Evolutionary conservation across 1,140 invertebrate genomes (phyloP), one percentile per base, ranked within the genome.

Genomic region (Apis laboriosa): DNA sequence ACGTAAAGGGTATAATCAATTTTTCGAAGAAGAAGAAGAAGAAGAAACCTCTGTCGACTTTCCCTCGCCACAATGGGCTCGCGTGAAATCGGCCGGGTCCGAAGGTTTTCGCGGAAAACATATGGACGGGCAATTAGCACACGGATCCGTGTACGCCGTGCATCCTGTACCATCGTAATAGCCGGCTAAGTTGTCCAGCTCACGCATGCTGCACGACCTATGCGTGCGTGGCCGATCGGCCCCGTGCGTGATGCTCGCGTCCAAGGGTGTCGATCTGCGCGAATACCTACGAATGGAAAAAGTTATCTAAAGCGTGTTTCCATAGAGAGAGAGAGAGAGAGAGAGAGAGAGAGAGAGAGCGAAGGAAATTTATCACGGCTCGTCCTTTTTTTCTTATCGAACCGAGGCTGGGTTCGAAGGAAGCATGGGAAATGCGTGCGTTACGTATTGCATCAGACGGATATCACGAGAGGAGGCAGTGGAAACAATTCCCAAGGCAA

Each of bases 111-210:
- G 63, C 70, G 56, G 68, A 28, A 70, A 64, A 58, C 85, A 86
- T 75, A 71, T 84, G 83, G 83, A 75, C 71, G 17, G 51, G 74
- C 15, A 83, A 84, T 80, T 72, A 71, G 71, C 28, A 19, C 73
- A 63, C 53, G 63, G 63, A 56, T 28, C 55, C 43, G 55, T 19
- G n/a, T 64, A 28, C 34, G 12, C 51, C 24, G 43, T 63, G 68
- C 60, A 60, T 72, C 61, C 43, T 55, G 72, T 80, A 21, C 24
- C 74, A 70, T 56, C 60, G 24, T 86, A 82, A 86, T 85, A 86
- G 78, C 68, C 78, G 71, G 84, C 70, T 78, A 75, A 77, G 58
- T 53, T 7, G 80, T 85, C 63, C 78, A 82, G 60, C 74, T 81
- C 85, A 81, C 84, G 84, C 67, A 63, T 71, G 43, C 66, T 77